A percentile compares a stretch with the other conserved stretches of the same genome.
Evolutionary conservation across 2,888 invertebrate genomes (phyloP).

Genomic region (Orthosia gracilis): DNA sequence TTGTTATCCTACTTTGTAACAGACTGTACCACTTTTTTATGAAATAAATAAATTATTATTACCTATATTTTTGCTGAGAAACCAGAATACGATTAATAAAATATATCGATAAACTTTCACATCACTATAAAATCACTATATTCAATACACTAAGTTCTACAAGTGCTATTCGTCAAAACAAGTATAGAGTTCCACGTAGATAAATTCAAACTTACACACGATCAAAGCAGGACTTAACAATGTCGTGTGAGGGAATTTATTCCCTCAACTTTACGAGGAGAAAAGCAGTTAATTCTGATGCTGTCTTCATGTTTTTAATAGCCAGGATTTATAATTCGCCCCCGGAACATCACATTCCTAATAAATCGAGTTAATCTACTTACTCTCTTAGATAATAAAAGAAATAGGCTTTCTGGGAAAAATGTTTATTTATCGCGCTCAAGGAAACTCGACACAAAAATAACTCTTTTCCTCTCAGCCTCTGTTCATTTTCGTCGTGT

Average conservation of each 20-base stretch:
- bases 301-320: conserved; percentile 73
- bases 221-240: conserved; percentile 71
- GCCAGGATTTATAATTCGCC: conserved; percentile 70
- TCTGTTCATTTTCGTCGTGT: conserved; percentile 46
- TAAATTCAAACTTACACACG: conserved; percentile 65
- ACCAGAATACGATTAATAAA: not conserved
- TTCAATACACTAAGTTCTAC: conserved; percentile 14
- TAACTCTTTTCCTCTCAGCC: conserved; percentile 47
- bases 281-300: conserved; percentile 69
- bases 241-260: conserved; percentile 73
- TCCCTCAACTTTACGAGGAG: conserved; percentile 70
- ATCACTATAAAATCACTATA: conserved; percentile 3
- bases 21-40: too few relatives aligned
- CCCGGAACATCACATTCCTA: conserved; percentile 65
- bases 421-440: conserved; percentile 36
- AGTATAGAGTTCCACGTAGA: conserved; percentile 57
- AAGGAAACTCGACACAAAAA: conserved; percentile 55
- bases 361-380: conserved; percentile 66
- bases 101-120: conserved; percentile 5
- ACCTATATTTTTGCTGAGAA: too few relatives aligned
- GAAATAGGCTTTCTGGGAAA: conserved; percentile 30
- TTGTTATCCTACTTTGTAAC: too few relatives aligned
- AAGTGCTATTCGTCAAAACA: conserved; percentile 36
- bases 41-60: too few relatives aligned
- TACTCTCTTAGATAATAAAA: conserved; percentile 39